Evolutionary conservation across 2,797 vertebrate species (phyloP).

Genomic region (Loris lydekkerianus): DNA sequence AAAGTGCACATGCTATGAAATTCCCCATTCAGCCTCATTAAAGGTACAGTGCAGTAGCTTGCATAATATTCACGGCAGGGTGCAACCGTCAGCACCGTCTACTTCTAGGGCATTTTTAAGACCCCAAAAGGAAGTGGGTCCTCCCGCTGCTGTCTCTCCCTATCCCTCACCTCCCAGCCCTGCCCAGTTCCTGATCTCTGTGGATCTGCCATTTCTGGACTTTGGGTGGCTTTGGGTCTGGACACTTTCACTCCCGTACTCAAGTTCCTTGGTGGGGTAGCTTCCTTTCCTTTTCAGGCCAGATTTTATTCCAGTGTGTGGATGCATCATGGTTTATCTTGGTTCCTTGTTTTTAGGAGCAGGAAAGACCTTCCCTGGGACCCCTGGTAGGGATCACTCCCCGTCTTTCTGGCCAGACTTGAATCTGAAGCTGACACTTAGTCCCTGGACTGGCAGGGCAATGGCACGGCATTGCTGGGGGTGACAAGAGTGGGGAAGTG

Average conservation of each 20-base stretch:
- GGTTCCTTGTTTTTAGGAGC: background rate
- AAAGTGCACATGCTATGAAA: background rate
- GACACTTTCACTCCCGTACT: background rate
- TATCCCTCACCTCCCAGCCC: fast-evolving
- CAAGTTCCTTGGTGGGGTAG: fast-evolving
- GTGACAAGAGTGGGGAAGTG: too few species aligned
- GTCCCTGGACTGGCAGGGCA: fast-evolving
- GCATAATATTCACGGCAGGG: fast-evolving
- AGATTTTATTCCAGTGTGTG: background rate
- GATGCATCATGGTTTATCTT: fast-evolving
- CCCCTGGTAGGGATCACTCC: background rate
- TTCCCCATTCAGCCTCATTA: background rate
- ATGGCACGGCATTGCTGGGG: fast-evolving
- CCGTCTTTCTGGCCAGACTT: fast-evolving
- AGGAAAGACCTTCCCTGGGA: background rate
- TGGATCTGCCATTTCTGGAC: background rate
- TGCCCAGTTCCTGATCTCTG: fast-evolving
- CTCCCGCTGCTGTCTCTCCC: background rate
- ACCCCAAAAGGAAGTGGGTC: background rate
- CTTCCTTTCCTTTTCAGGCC: background rate
- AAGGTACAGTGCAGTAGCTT: background rate
- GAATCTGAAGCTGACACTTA: background rate
- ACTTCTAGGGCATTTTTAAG: background rate
- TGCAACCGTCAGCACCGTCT: fast-evolving
- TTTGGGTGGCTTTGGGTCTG: background rate